Base-by-base conservation (phyloP, 2,797 vertebrate species). In the Clarias laeviceps region DNA sequence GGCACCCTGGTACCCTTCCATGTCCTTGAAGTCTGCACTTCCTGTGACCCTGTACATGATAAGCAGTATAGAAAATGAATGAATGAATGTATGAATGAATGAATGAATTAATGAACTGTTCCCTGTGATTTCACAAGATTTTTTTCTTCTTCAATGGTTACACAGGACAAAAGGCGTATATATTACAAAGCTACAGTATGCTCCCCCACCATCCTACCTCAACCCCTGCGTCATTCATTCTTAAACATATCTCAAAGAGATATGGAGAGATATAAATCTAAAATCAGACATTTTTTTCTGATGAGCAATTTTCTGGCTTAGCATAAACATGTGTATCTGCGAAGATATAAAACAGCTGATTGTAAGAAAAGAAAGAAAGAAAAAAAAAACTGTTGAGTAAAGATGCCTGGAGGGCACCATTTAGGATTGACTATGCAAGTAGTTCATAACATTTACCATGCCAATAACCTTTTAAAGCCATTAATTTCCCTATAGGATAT, bases 151-250 rank as follows among this genome's bases (percentile, higher is more conserved):
- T 20, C 64, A 65, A 5, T 80, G 57, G 20, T 29, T 37, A 50
- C 29, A 61, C 59, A 24, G 84, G 50, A 65, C 80, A 82, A 74
- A 64, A 74, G 17, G 5, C 14, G 8, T 59, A 14, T 32, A 57
- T 57, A 57, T 72, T 50, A 82, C 84, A 85, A 74, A 82, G 70
- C 62, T 68, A n/a, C n/a, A n/a, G n/a, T n/a, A 7, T 29, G 79
- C 32, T 82, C 59, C 50, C 50, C 37, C 34, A 29, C n/a, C 50
- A 68, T 9, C 24, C 37, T n/a, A 73, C 34, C 57, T 7, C 24
- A 9, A n/a, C 14, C 15, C 24, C 24, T 61, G 14, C 22, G n/a
- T 24, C 61, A 61, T 37, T 78, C 5, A 1, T 62, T 78, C 32
- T 78, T 12, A 34, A 22, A 20, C 9, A 29, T 77, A 59, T 24